phyloP scores from a whole-genome alignment of 2,888 invertebrate genomes.

The Drosophila glabriapex region DNA sequence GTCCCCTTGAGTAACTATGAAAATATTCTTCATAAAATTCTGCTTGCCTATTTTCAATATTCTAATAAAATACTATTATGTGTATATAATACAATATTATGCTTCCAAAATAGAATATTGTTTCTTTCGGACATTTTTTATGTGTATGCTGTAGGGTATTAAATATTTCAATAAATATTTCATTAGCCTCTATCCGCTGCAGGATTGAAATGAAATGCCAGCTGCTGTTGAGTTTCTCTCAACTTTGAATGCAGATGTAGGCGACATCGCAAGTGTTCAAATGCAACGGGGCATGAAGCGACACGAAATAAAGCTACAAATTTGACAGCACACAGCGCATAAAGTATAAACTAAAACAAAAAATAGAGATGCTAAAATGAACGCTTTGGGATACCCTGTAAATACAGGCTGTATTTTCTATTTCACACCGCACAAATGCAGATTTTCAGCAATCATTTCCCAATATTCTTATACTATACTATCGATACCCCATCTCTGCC shows the following conservation, averaged over 20 bases:
- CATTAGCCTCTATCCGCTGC: not conserved
- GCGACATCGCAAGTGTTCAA: slow-evolving; percentile 66
- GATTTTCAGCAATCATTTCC: not conserved
- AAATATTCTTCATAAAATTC: not conserved
- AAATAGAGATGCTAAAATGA: not conserved
- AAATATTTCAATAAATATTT: not conserved
- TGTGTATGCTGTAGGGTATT: not conserved
- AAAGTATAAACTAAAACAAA: slow-evolving; percentile 15
- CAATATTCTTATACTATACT: not conserved
- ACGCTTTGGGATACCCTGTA: not conserved
- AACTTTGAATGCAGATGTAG: slow-evolving; percentile 51
- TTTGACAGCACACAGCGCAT: slow-evolving; percentile 47
- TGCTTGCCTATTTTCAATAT: not conserved
- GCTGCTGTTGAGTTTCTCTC: slow-evolving; percentile 23
- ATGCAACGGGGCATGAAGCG: slow-evolving; percentile 74
- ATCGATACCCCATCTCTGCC: not conserved
- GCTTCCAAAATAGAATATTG: not conserved
- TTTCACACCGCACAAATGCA: not conserved
- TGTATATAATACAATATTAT: not conserved
- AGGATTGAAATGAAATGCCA: slow-evolving; percentile 45
- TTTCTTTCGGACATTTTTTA: not conserved
- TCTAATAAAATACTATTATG: not conserved
- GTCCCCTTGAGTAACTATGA: not conserved
- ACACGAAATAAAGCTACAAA: slow-evolving; percentile 59
- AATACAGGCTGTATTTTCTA: not conserved